Conservation (phyloP, 2,888 invertebrate species). For the Lepidonotus clava region DNA sequence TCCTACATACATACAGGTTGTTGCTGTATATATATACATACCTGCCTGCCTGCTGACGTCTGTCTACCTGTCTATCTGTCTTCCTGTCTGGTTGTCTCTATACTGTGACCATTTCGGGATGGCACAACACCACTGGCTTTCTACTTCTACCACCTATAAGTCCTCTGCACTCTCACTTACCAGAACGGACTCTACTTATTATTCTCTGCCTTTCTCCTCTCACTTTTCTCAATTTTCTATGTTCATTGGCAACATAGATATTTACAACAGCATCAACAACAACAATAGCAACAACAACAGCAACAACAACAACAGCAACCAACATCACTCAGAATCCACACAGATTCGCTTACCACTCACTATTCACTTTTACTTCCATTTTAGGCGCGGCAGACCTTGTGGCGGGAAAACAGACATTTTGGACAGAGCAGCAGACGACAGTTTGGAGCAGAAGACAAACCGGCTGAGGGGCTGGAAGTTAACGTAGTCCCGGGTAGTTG, state of each 20-base stretch:
- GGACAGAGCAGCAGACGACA: background rate
- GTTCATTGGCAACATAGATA: too few relatives aligned
- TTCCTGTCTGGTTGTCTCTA: background rate
- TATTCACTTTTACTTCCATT: background rate
- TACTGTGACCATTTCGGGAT: too few relatives aligned
- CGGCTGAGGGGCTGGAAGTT: slow-evolving; percentile 61
- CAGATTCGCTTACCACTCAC: background rate
- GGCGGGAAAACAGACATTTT: background rate
- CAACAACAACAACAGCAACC: background rate
- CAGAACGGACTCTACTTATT: background rate
- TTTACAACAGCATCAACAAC: too few relatives aligned
- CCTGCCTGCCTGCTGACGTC: background rate
- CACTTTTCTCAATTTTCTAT: too few relatives aligned
- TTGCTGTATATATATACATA: background rate
- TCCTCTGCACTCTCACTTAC: too few relatives aligned
- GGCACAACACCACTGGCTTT: background rate
- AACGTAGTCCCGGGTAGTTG: slow-evolving; percentile 62
- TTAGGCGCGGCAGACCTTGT: background rate
- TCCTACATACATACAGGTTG: slow-evolving; percentile 8
- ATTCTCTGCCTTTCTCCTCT: too few relatives aligned
- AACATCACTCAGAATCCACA: background rate
- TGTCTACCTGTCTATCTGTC: background rate
- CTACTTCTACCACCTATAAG: too few relatives aligned
- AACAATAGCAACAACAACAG: too few relatives aligned
- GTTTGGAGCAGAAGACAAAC: background rate